These are phyloP conservation scores for Tyrophagus putrescentiae DNA, from an alignment of 1,140 invertebrate species.

Conservation along the genomic window DNA sequence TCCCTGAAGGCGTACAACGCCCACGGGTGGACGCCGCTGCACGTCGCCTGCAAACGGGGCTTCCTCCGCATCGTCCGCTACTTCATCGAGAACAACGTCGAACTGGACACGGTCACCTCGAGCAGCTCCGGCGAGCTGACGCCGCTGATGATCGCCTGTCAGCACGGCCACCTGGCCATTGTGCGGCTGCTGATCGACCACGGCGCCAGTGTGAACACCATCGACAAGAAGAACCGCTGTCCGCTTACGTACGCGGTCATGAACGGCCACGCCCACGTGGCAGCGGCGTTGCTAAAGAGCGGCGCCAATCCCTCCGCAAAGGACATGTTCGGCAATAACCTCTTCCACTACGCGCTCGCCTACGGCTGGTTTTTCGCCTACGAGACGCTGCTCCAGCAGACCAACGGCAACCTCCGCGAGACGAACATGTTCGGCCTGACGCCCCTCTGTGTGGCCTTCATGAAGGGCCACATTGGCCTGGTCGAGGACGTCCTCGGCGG, in stretches of 20 bases:
- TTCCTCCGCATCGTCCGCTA: constrained; percentile 34
- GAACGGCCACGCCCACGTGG: constrained; percentile 39
- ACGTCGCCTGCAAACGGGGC: constrained; percentile 26
- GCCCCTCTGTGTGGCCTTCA: constrained; percentile 37
- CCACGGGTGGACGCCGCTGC: constrained; percentile 27
- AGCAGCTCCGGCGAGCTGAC: constrained; percentile 36
- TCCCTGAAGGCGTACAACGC: constrained; percentile 20
- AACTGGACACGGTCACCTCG: constrained; percentile 35
- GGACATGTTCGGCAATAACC: constrained; percentile 40
- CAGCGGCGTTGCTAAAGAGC: constrained; percentile 37
- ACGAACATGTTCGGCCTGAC: constrained; percentile 41
- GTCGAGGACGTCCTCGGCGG: constrained; percentile 35
- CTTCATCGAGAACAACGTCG: constrained; percentile 34
- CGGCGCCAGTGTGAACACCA: constrained; percentile 34
- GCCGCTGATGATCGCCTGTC: constrained; percentile 38
- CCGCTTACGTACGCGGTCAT: constrained; percentile 40
- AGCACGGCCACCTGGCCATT: constrained; percentile 35
- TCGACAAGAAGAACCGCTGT: constrained; percentile 38
- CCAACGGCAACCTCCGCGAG: constrained; percentile 34
- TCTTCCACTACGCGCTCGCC: constrained; percentile 41
- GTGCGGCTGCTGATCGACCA: constrained; percentile 35
- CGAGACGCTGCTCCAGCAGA: constrained; percentile 36
- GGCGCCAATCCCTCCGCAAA: constrained; percentile 36
- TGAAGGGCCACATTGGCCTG: constrained; percentile 41
- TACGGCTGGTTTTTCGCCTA: constrained; percentile 43